These are phyloP conservation scores for Crematogaster levior DNA, from an alignment of 2,888 invertebrate species.

Conservation along the genomic window DNA sequence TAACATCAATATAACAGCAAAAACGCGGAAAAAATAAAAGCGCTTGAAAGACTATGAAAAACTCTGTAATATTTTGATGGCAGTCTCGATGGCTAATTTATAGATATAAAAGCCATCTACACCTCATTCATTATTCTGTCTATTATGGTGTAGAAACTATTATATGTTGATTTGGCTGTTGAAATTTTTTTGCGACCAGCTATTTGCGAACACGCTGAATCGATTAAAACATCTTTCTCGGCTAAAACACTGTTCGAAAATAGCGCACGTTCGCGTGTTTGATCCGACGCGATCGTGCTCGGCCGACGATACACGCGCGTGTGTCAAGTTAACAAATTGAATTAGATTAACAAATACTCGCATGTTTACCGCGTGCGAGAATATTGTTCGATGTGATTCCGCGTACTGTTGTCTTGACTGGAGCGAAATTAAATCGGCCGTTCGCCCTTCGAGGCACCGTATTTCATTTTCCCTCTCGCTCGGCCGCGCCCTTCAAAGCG, in stretches of 20 bases:
- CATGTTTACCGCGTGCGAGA: not conserved
- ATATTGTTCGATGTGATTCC: conserved; percentile 11
- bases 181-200: conserved; percentile 1
- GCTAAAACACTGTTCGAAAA: conserved; percentile 29
- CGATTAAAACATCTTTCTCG: conserved; percentile 30
- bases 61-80: not conserved
- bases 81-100: not conserved
- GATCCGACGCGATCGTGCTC: conserved; percentile 17
- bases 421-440: conserved; percentile 45
- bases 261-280: conserved; percentile 28
- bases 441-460: conserved; percentile 21
- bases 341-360: conserved; percentile 40
- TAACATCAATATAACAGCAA: conserved; percentile 30
- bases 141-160: not conserved
- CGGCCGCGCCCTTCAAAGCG: conserved; percentile 45
- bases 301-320: not conserved
- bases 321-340: conserved; percentile 43
- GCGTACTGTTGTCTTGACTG: conserved; percentile 14
- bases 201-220: conserved; percentile 5
- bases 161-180: not conserved
- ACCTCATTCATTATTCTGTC: conserved; percentile 4
- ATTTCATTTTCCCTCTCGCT: conserved; percentile 45
- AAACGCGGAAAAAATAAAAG: not conserved
- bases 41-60: not conserved
- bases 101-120: not conserved